Base-by-base conservation (phyloP, 2,888 invertebrate species). In the Andricus quercusramuli region DNA sequence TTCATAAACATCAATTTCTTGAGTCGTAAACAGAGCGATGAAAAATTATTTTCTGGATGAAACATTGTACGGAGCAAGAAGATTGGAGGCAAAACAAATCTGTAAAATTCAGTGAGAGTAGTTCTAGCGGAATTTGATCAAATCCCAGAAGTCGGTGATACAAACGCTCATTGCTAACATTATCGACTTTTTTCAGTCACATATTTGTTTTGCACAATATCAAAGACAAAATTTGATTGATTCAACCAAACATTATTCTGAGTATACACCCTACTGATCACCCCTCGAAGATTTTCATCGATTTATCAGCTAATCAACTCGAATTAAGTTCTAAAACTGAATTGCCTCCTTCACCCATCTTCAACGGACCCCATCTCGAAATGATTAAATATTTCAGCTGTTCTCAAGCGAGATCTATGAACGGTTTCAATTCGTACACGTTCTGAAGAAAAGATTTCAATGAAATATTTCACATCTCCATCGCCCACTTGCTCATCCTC, bases 401-500 rank as follows among this genome's bases (percentile, higher is more conserved):
- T n/a, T n/a, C 11, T 56, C 56, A n/a, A 44, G 8, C 20, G 56
- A 56, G 1, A 56, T n/a, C 56, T n/a, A n/a, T 56, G n/a, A 11
- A 3, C 9, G n/a, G 6, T 68, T 44, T 68, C 68, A 70, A 70
- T 70, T 70, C 41, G 41, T 22, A 56, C 56, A 56, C n/a, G 8
- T 3, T 56, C 41, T 22, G 22, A 22, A 41, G 41, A n/a, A 67
- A 67, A 37, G 41, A 67, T 41, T 67, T 41, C 47, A 70, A 70
- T 47, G 20, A 51, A 70, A 70, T 70, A 70, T 70, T 70, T 70
- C 70, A 70, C 47, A 51, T 70, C 47, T 47, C 70, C 44, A 68
- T 68, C 25, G 47, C 29, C 70, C 22, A 70, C 70, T 70, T 70
- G 70, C 70, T 70, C 70, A 70, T 47, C 70, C 47, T 70, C 70